A percentile compares a stretch with the other conserved stretches of the same genome.
Evolutionary conservation across 2,113 vertebrate genomes (phyloP).

Genomic region (Ia io): DNA sequence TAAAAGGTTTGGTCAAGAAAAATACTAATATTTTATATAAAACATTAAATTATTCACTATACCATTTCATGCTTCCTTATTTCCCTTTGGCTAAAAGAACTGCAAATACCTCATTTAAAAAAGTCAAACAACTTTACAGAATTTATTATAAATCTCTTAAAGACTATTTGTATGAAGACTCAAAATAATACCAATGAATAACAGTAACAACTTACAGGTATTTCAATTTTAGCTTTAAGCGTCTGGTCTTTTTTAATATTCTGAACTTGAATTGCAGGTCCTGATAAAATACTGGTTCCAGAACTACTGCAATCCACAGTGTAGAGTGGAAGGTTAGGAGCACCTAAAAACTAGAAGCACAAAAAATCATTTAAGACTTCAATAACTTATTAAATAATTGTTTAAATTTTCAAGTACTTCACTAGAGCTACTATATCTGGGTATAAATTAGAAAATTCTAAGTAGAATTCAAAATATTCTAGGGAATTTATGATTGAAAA

Average conservation of each 20-base stretch:
- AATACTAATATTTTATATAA: not conserved
- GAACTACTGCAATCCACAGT: slow-evolving; percentile 89
- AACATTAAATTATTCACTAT: not conserved
- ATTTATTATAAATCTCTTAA: not conserved
- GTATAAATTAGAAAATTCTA: not conserved
- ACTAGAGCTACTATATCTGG: not conserved
- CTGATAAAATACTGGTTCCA: slow-evolving; percentile 87
- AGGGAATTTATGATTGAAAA: not conserved
- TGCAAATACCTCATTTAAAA: not conserved
- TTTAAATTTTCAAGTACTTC: slow-evolving; percentile 24
- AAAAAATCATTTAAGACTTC: slow-evolving; percentile 25
- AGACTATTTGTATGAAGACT: not conserved
- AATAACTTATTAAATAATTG: not conserved
- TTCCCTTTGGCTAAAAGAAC: not conserved
- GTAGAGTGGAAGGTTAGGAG: slow-evolving; percentile 81
- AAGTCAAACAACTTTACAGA: slow-evolving; percentile 4
- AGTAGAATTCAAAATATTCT: not conserved
- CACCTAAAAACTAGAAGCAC: slow-evolving; percentile 84
- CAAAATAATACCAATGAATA: not conserved
- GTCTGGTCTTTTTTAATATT: slow-evolving; percentile 86
- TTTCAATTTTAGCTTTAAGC: slow-evolving; percentile 86
- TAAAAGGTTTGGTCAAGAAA: slow-evolving; percentile 5
- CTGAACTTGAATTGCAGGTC: slow-evolving; percentile 86
- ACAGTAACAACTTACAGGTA: slow-evolving; percentile 86
- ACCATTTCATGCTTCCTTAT: not conserved